Conservation (phyloP, 2,113 vertebrate genomes). For the Grantiella picta region DNA sequence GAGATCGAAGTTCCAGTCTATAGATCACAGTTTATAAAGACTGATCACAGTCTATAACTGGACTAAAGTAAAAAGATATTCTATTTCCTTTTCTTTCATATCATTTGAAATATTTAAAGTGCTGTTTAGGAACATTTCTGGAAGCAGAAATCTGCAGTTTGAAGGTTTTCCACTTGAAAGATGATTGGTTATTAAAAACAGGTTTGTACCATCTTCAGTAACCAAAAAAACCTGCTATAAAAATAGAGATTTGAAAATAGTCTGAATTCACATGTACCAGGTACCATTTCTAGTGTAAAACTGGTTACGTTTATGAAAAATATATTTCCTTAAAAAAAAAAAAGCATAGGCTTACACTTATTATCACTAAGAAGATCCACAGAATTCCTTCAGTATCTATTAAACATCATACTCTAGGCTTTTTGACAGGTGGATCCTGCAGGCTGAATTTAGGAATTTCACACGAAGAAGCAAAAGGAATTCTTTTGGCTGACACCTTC, state of each 20-base stretch:
- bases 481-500: slow-evolving; percentile 85
- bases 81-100: background rate
- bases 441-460: slow-evolving; percentile 80
- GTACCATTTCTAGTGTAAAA: slow-evolving; percentile 65
- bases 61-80: background rate
- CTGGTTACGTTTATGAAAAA: slow-evolving; percentile 71
- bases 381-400: slow-evolving; percentile 26
- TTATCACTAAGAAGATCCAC: slow-evolving; percentile 16
- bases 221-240: slow-evolving; percentile 60
- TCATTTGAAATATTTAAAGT: slow-evolving; percentile 33
- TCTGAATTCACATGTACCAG: slow-evolving; percentile 68
- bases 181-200: slow-evolving; percentile 59
- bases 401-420: slow-evolving; percentile 80
- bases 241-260: slow-evolving; percentile 74
- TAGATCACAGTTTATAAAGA: background rate
- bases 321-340: slow-evolving; percentile 69
- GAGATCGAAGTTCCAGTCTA: background rate
- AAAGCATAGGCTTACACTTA: slow-evolving; percentile 56
- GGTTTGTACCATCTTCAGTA: slow-evolving; percentile 43
- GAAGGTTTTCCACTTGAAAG: slow-evolving; percentile 31
- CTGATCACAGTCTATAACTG: background rate
- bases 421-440: slow-evolving; percentile 86
- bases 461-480: slow-evolving; percentile 87
- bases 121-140: background rate
- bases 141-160: slow-evolving; percentile 31